phyloP scores from a whole-genome alignment of 2,797 vertebrate species.

The Gallinago nigripennis region DNA sequence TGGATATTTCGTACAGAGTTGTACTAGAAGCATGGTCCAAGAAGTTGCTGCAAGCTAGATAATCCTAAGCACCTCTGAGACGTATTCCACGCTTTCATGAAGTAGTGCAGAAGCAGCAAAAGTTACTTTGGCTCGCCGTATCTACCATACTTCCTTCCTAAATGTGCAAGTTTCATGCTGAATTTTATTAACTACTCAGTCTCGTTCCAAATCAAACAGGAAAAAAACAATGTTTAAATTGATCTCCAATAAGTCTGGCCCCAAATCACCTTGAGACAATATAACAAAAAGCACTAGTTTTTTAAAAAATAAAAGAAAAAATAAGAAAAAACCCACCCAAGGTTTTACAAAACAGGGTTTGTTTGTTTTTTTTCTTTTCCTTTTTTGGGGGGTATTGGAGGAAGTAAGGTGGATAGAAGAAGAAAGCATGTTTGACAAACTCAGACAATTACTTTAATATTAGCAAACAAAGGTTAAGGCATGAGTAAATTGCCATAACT shows the following conservation, averaged over 20 bases:
- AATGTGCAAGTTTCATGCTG: not conserved
- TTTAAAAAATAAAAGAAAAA: too few relatives aligned
- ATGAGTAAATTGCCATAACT: not conserved
- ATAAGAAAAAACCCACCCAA: not conserved
- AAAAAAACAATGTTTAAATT: not conserved
- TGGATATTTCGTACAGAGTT: not conserved
- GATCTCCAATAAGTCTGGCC: not conserved
- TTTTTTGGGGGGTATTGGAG: not conserved
- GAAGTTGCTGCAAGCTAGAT: not conserved
- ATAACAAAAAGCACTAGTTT: not conserved
- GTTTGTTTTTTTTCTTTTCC: not conserved
- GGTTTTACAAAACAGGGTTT: not conserved
- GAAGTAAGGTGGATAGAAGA: not conserved
- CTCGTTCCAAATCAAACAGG: not conserved
- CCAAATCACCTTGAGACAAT: not conserved
- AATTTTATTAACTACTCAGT: not conserved
- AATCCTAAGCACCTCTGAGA: not conserved
- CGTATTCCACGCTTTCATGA: not conserved
- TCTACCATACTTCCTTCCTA: not conserved
- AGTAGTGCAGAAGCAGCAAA: not conserved
- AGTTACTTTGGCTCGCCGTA: not conserved
- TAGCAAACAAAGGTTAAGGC: not conserved
- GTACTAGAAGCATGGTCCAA: not conserved
- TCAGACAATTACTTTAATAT: not conserved
- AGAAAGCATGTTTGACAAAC: not conserved